These are phyloP conservation scores for Hemitrygon akajei DNA, from an alignment of 2,797 vertebrate genomes.

Conservation along the genomic window DNA sequence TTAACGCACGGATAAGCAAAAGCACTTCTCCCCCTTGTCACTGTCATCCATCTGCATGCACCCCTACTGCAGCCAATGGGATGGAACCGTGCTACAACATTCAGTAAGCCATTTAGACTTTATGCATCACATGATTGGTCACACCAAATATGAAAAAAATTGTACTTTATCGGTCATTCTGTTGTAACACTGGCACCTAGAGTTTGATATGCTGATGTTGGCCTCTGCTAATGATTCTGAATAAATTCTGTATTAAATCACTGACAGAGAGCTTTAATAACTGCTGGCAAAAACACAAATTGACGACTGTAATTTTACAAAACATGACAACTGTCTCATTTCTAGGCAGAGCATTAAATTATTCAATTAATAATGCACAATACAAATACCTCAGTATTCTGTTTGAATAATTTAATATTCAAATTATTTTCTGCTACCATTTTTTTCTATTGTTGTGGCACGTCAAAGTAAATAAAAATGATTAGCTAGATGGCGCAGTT, in stretches of 20 bases:
- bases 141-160: slow-evolving; percentile 77
- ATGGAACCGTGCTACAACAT: slow-evolving; percentile 76
- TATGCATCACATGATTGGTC: slow-evolving; percentile 73
- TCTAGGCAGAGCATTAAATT: slow-evolving; percentile 31
- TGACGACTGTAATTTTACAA: slow-evolving; percentile 36
- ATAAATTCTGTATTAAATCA: slow-evolving; percentile 51
- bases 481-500: slow-evolving; percentile 36
- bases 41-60: slow-evolving; percentile 92
- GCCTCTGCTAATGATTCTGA: slow-evolving; percentile 60
- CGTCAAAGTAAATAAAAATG: background rate
- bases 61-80: slow-evolving; percentile 82
- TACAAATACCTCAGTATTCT: slow-evolving; percentile 34
- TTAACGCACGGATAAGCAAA: slow-evolving; percentile 90
- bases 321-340: slow-evolving; percentile 32
- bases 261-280: slow-evolving; percentile 34
- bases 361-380: slow-evolving; percentile 36
- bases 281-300: slow-evolving; percentile 36
- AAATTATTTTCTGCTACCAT: background rate
- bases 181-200: slow-evolving; percentile 69
- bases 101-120: slow-evolving; percentile 79
- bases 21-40: slow-evolving; percentile 75
- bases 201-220: slow-evolving; percentile 65
- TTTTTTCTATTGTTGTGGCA: background rate
- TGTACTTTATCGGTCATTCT: slow-evolving; percentile 72
- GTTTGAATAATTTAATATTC: slow-evolving; percentile 34